phyloP scores from a whole-genome alignment of 1,140 invertebrate genomes.

The Drosophila paulistorum region DNA sequence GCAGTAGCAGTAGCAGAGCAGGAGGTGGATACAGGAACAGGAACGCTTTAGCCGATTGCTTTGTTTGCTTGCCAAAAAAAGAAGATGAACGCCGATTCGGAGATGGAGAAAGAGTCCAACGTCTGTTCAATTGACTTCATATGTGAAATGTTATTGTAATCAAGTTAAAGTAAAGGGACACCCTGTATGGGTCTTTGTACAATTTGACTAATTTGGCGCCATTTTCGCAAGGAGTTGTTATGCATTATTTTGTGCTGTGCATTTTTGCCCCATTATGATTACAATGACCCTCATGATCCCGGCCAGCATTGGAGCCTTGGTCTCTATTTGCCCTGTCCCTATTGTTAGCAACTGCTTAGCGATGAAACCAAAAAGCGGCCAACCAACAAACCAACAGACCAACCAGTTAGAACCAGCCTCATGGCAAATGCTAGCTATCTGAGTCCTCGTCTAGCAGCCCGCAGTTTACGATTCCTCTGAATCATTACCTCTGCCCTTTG shows the following conservation, averaged over 20 bases:
- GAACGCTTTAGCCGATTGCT: constrained; percentile 38
- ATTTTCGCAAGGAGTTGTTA: constrained; percentile 37
- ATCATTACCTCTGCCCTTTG: not conserved
- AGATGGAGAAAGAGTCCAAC: not conserved
- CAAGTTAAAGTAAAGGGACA: constrained; percentile 22
- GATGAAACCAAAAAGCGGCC: constrained; percentile 43
- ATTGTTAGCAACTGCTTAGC: constrained; percentile 52
- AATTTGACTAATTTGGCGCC: constrained; percentile 65
- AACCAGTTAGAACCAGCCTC: constrained; percentile 20
- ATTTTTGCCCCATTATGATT: constrained; percentile 57
- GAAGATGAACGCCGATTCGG: not conserved
- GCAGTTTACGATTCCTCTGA: constrained; percentile 8
- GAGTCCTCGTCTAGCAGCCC: not conserved
- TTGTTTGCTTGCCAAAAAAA: constrained; percentile 60
- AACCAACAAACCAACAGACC: constrained; percentile 5
- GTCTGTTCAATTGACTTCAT: constrained; percentile 25
- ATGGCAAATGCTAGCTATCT: constrained; percentile 1
- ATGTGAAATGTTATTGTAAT: constrained; percentile 28
- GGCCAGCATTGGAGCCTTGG: constrained; percentile 33
- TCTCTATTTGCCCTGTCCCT: constrained; percentile 31
- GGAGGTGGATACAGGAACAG: constrained; percentile 20
- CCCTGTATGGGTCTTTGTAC: constrained; percentile 42
- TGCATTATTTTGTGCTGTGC: constrained; percentile 20
- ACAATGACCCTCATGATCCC: constrained; percentile 71
- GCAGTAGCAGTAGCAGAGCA: constrained; percentile 13